Percentiles rank a stretch among this genome's conserved stretches.
Evolutionary conservation across 2,113 vertebrate species (phyloP).

Genomic region (Theristicus caerulescens): DNA sequence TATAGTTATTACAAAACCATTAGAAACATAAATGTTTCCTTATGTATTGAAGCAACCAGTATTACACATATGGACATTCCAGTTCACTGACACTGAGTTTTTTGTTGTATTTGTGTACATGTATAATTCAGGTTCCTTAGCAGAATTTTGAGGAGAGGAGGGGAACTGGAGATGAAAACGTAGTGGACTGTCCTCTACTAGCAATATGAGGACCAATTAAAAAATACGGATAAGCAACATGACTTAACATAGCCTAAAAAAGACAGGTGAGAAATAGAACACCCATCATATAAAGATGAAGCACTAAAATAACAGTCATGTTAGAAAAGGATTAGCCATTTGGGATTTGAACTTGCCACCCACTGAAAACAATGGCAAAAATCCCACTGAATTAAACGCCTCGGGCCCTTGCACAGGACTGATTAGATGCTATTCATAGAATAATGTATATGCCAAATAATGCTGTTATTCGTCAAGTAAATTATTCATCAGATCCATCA

Average conservation of each 20-base stretch:
- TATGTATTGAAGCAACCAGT: neutral
- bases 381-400: neutral
- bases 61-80: neutral
- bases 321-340: neutral
- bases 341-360: neutral
- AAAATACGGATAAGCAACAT: neutral
- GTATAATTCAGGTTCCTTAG: neutral
- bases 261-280: neutral
- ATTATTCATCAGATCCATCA: slow-evolving; percentile 33
- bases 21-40: neutral
- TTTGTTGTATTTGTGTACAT: neutral
- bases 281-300: neutral
- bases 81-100: neutral
- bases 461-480: slow-evolving; percentile 12
- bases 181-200: neutral
- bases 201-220: neutral
- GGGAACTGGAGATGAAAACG: neutral
- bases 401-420: neutral
- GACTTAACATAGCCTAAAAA: neutral
- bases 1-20: neutral
- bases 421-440: neutral
- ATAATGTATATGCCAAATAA: slow-evolving; percentile 11
- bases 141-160: neutral
- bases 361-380: neutral
- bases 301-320: neutral